phyloP scores from a whole-genome alignment of 2,797 vertebrate species.

The Poeciliopsis turneri region DNA sequence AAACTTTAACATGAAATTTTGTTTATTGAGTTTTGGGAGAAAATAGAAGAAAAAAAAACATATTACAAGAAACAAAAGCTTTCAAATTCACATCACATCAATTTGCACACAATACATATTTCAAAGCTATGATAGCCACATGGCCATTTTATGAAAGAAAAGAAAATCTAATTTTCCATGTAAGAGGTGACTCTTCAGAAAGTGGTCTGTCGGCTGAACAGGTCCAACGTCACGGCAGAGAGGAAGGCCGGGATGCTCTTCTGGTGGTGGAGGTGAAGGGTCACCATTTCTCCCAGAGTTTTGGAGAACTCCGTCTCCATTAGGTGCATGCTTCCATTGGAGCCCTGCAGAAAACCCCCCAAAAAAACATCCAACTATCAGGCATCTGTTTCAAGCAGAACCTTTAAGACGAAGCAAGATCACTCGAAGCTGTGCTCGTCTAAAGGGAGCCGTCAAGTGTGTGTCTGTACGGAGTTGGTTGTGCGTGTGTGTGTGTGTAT shows the following conservation, averaged over 20 bases:
- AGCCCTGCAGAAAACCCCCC: slow-evolving; percentile 48
- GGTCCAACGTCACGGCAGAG: slow-evolving; percentile 86
- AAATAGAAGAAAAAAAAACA: neutral
- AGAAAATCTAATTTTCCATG: neutral
- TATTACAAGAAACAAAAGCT: slow-evolving; percentile 16
- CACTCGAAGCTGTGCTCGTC: slow-evolving; percentile 56
- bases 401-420: slow-evolving; percentile 61
- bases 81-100: slow-evolving; percentile 12
- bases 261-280: slow-evolving; percentile 91
- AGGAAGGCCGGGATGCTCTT: slow-evolving; percentile 95
- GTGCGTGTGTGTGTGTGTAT: neutral
- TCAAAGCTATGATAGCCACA: slow-evolving; percentile 6
- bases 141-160: neutral
- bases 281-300: slow-evolving; percentile 86
- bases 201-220: slow-evolving; percentile 88
- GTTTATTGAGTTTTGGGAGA: neutral
- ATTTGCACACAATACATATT: neutral
- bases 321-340: slow-evolving; percentile 79
- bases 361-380: slow-evolving; percentile 24
- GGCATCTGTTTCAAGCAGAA: slow-evolving; percentile 8
- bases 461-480: slow-evolving; percentile 5
- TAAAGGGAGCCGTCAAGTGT: slow-evolving; percentile 41
- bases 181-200: slow-evolving; percentile 40
- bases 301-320: slow-evolving; percentile 92
- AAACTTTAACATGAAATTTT: neutral